These are phyloP conservation scores for Sceloporus undulatus DNA, from an alignment of 2,113 vertebrate genomes.

Conservation along the genomic window DNA sequence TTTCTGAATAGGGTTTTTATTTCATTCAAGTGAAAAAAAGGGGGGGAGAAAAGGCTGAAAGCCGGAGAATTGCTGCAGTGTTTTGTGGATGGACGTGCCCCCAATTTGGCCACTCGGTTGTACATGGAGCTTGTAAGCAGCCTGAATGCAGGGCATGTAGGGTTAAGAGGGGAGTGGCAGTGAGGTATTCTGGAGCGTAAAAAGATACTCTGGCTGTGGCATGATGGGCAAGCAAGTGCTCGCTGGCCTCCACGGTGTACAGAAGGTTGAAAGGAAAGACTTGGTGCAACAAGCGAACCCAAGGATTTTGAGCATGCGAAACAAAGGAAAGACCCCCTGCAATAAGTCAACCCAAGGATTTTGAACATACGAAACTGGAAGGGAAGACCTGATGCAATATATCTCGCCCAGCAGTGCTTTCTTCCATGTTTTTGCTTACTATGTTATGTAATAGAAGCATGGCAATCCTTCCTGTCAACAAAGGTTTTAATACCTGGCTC, in stretches of 20 bases:
- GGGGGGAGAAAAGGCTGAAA: conserved; percentile 62
- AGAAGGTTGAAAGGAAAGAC: background rate
- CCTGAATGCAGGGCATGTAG: conserved; percentile 14
- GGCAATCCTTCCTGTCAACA: too few relatives aligned
- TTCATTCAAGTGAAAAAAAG: conserved; percentile 74
- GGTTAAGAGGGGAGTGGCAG: conserved; percentile 70
- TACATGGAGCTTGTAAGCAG: conserved; percentile 49
- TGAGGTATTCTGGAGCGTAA: conserved; percentile 72
- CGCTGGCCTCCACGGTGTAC: rapidly evolving
- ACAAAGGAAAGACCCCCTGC: too few relatives aligned
- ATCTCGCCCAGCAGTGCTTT: too few relatives aligned
- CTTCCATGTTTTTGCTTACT: too few relatives aligned
- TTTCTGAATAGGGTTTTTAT: conserved; percentile 81
- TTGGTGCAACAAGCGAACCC: background rate
- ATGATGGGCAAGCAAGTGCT: background rate
- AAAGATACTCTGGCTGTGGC: background rate
- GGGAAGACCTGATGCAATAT: too few relatives aligned
- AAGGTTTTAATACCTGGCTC: too few relatives aligned
- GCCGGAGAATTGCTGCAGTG: conserved; percentile 70
- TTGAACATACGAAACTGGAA: too few relatives aligned
- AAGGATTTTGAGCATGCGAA: too few relatives aligned
- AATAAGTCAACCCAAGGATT: too few relatives aligned
- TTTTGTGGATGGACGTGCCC: conserved; percentile 66
- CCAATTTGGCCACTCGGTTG: conserved; percentile 61
- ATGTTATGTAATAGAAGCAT: too few relatives aligned